Conservation (phyloP, 2,888 invertebrate genomes). For the Tuta absoluta region DNA sequence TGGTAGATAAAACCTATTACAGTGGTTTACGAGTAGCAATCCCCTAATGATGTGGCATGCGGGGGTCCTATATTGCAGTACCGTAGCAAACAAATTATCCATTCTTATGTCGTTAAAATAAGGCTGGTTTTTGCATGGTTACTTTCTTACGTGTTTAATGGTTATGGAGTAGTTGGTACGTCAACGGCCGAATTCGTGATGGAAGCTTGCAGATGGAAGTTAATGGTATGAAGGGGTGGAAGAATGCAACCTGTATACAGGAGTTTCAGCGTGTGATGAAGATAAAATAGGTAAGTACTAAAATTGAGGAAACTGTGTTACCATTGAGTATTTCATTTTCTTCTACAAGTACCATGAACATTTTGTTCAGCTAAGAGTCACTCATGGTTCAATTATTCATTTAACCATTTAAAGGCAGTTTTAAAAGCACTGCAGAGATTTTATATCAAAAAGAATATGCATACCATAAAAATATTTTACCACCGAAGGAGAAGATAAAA, state of each 20-base stretch:
- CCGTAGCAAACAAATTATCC: background rate
- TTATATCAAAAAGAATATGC: too few relatives aligned
- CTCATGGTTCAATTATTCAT: too few relatives aligned
- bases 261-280: background rate
- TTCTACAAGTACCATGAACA: too few relatives aligned
- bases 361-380: too few relatives aligned
- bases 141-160: constrained; percentile 27
- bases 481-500: background rate
- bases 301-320: background rate
- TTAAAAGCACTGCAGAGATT: too few relatives aligned
- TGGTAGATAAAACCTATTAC: constrained; percentile 74
- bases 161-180: constrained; percentile 23
- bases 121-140: background rate
- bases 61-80: constrained; percentile 43
- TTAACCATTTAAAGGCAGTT: too few relatives aligned
- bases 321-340: background rate
- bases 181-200: constrained; percentile 5
- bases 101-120: background rate
- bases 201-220: constrained; percentile 12
- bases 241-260: constrained; percentile 8
- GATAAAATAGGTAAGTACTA: background rate
- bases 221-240: constrained; percentile 15
- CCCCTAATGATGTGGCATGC: constrained; percentile 72
- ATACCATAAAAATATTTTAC: too few relatives aligned
- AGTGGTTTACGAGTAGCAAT: constrained; percentile 71